Conservation (phyloP, 37 sponge, comb jelly and placozoan genomes). For the Aplysina aerophoba region DNA sequence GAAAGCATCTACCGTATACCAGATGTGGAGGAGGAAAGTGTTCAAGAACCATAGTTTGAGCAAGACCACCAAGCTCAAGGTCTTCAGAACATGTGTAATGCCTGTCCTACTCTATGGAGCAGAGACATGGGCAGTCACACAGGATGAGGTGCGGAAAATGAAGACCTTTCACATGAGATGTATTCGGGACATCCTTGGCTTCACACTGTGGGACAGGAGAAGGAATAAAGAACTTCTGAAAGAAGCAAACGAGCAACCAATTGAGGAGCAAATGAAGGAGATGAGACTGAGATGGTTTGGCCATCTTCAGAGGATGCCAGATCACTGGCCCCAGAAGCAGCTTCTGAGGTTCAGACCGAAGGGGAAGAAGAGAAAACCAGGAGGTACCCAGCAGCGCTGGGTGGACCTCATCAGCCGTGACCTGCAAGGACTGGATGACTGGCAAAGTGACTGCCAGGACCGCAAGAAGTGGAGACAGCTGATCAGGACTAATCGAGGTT, state of each 20-base stretch:
- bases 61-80: conserved; percentile 7
- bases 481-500: background rate
- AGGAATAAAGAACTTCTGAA: background rate
- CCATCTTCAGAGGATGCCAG: conserved; percentile 21
- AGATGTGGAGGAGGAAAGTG: conserved; percentile 26
- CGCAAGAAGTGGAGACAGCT: background rate
- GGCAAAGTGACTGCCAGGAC: too few species aligned
- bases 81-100: conserved; percentile 21
- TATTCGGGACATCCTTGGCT: conserved; percentile 24
- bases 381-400: background rate
- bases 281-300: conserved; percentile 27
- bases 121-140: conserved; percentile 25
- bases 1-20: conserved; percentile 23
- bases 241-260: background rate
- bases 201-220: conserved; percentile 25
- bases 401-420: background rate
- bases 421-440: background rate
- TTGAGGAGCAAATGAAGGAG: conserved; percentile 1
- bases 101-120: conserved; percentile 19
- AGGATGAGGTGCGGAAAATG: conserved; percentile 5
- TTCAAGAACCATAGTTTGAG: conserved; percentile 13
- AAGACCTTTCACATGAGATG: conserved; percentile 31
- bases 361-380: background rate
- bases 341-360: too few species aligned
- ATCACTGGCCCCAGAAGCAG: conserved; percentile 14